Base-by-base conservation (phyloP, 2,113 vertebrate genomes). In the Hydropotes inermis region DNA sequence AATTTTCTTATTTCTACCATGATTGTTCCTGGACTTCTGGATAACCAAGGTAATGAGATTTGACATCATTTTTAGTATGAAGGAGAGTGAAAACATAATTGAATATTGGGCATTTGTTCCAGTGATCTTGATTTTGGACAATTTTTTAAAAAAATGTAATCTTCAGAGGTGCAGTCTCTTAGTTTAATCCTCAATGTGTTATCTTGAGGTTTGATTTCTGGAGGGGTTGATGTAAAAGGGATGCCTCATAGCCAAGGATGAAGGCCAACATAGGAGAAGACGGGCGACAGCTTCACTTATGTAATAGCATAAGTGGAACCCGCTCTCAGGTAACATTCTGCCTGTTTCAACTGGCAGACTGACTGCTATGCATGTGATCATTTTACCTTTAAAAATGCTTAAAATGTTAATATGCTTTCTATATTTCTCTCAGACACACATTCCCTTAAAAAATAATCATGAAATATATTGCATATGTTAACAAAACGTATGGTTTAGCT, bases 1-100 rank as follows among this genome's bases (percentile, higher is more conserved):
- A 95, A 97, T 98, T 96, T 87, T 89, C 87, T 97, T 97, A 95
- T 97, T 96, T 92, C 78, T 96, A 64, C 57, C 36, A 50, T 93
- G 92, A 64, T 64, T 95, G 84, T 70, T 98, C 50, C 98, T 98
- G 97, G 95, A 88, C 43, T 97, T 6, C 88, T 82, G 79, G 83
- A 64, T 90, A 86, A 61, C 43, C 30, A 88, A 95, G 96, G 84
- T 98, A 97, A 98, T 98, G 89, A 95, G 89, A 91, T 78, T 85
- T 97, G 97, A 98, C 97, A 97, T 95, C 21, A 55, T 94, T 94
- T 97, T 97, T 96, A 93, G 92, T 96, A 96, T 89, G 83, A 93
- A 19, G 43, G 67, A 95, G 84, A 94, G 85, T 89, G 33, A 70
- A 94, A 97, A 96, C 13, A 21, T 60, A 96, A 97, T 64, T 89